phyloP scores from a whole-genome alignment of 2,113 vertebrate genomes.

The Garra rufa region DNA sequence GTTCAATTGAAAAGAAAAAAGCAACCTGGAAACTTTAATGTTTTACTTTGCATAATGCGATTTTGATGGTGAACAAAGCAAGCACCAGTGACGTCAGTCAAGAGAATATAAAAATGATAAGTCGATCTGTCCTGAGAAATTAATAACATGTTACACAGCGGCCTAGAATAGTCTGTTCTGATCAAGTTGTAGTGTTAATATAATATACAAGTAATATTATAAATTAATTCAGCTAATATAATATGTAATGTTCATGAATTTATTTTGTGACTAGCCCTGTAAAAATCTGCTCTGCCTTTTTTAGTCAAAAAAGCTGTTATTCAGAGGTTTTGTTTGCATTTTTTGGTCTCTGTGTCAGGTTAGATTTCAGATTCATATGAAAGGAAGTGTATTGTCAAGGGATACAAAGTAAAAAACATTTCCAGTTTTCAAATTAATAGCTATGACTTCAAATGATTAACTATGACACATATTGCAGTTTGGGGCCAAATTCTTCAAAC shows the following conservation, averaged over 20 bases:
- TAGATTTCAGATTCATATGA: not conserved
- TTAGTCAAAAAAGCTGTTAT: not conserved
- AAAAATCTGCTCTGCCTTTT: not conserved
- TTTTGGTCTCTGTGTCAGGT: not conserved
- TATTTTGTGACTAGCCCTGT: no score
- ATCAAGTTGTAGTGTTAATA: not conserved
- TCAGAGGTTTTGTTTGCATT: not conserved
- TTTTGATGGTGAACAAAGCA: slow-evolving; percentile 19
- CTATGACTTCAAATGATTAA: slow-evolving; percentile 10
- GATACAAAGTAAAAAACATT: not conserved
- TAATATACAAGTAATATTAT: not conserved
- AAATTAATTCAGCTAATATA: not conserved
- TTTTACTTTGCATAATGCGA: not conserved
- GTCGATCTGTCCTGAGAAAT: not conserved
- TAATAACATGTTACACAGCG: not conserved
- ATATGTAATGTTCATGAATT: not conserved
- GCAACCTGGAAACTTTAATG: slow-evolving; percentile 22
- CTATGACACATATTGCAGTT: slow-evolving; percentile 30
- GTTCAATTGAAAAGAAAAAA: slow-evolving; percentile 9
- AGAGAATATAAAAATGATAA: slow-evolving; percentile 21
- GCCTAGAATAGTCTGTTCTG: no score
- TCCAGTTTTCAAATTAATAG: slow-evolving; percentile 38
- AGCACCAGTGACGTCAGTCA: not conserved
- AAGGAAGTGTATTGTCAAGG: not conserved
- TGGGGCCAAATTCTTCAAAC: slow-evolving; percentile 50